Conservation (phyloP, 2,797 vertebrate genomes). For the Monodelphis domestica region DNA sequence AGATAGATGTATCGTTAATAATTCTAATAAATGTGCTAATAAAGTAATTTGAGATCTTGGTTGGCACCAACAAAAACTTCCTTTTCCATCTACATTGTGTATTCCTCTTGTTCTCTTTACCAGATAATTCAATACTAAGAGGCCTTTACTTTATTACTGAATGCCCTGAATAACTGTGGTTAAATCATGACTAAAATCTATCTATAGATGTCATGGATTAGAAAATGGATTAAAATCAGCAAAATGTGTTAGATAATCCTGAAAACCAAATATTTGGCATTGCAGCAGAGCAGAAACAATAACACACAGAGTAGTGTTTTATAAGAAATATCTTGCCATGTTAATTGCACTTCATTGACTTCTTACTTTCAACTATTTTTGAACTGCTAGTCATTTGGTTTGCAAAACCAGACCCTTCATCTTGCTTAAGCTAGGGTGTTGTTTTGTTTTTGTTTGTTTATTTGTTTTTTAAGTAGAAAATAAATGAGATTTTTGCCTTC, state of each 20-base stretch:
- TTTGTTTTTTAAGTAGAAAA: conserved; percentile 12
- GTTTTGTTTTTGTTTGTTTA: too few relatives aligned
- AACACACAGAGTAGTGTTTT: background rate
- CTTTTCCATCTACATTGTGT: background rate
- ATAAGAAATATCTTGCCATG: background rate
- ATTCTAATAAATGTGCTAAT: background rate
- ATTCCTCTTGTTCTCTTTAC: background rate
- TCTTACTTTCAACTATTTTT: conserved; percentile 2
- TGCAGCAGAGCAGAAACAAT: background rate
- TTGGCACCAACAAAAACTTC: background rate
- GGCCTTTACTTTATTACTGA: conserved; percentile 20
- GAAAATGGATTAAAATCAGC: background rate
- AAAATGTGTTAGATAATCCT: background rate
- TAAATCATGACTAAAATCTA: conserved; percentile 3
- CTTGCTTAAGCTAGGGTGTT: background rate
- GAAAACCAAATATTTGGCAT: background rate
- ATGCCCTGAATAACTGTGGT: background rate
- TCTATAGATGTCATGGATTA: background rate
- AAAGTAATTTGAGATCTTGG: background rate
- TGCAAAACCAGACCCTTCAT: background rate
- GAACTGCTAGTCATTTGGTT: background rate
- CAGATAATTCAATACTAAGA: background rate
- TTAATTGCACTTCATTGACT: background rate
- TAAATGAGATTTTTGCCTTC: conserved; percentile 45
- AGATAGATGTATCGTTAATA: background rate